Percentiles rank a stretch among this genome's conserved stretches.
These are phyloP conservation scores for Aphaenogaster floridana DNA, from an alignment of 1,140 invertebrate species.

Conservation along the genomic window DNA sequence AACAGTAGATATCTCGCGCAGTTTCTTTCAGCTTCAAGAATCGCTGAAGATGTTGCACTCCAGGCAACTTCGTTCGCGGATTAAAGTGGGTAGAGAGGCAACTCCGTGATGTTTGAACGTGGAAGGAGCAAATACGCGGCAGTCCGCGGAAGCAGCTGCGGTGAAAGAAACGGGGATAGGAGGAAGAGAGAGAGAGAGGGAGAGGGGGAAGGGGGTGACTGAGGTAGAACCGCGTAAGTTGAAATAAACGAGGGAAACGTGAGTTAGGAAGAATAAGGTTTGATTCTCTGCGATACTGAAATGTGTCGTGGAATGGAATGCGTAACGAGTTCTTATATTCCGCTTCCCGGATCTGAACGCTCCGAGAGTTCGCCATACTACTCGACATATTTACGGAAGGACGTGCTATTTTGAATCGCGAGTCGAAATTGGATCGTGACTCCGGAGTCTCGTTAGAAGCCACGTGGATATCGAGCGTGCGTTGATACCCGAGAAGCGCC, in stretches of 20 bases:
- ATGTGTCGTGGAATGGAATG: conserved; percentile 46
- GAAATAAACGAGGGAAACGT: conserved; percentile 60
- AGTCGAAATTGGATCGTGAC: conserved; percentile 55
- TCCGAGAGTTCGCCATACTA: conserved; percentile 15
- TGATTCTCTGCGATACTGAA: conserved; percentile 56
- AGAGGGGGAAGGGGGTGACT: neutral
- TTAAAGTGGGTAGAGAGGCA: conserved; percentile 46
- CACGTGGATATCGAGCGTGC: conserved; percentile 25
- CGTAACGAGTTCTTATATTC: conserved; percentile 61
- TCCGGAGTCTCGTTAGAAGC: conserved; percentile 55
- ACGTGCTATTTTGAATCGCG: conserved; percentile 58
- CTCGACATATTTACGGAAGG: conserved; percentile 42
- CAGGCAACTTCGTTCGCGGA: conserved; percentile 43
- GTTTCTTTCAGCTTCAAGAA: conserved; percentile 31
- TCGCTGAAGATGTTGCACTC: conserved; percentile 35
- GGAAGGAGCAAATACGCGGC: conserved; percentile 50
- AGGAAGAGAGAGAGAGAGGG: neutral
- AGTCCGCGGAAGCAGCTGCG: conserved; percentile 14
- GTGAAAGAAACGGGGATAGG: conserved; percentile 12
- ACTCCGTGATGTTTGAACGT: conserved; percentile 57
- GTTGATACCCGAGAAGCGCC: conserved; percentile 44
- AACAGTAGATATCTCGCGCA: conserved; percentile 12
- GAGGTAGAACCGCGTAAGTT: conserved; percentile 43
- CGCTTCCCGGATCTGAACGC: neutral
- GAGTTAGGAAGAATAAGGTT: conserved; percentile 56